These are phyloP conservation scores for Rhopalosiphum maidis DNA, from an alignment of 1,140 invertebrate species.

Conservation along the genomic window DNA sequence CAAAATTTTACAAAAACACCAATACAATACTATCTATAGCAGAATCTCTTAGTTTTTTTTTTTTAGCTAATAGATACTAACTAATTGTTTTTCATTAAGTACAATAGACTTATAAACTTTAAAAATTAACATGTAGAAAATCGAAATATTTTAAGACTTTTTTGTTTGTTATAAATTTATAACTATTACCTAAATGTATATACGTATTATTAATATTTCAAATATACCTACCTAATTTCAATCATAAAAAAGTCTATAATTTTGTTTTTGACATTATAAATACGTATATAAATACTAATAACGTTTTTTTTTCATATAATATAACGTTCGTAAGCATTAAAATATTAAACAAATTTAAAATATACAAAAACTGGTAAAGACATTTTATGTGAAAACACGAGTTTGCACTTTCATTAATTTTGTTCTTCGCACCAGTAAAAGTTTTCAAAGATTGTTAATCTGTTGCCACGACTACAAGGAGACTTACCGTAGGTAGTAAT, in stretches of 20 bases:
- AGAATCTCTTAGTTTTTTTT: too few species aligned
- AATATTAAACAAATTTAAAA: constrained; percentile 30
- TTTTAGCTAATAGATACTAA: too few species aligned
- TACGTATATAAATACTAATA: neutral
- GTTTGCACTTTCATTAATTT: constrained; percentile 48
- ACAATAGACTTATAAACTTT: too few species aligned
- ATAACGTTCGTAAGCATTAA: neutral
- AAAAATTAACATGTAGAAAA: too few species aligned
- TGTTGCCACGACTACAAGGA: neutral
- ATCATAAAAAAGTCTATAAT: neutral
- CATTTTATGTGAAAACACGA: constrained; percentile 32
- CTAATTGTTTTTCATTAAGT: too few species aligned
- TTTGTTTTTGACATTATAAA: neutral
- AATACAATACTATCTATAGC: too few species aligned
- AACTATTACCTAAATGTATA: neutral
- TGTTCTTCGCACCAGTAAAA: neutral
- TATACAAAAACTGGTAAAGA: neutral
- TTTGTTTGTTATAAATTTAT: neutral
- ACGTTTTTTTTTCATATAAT: too few species aligned
- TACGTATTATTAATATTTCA: neutral
- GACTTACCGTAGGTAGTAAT: constrained; percentile 35
- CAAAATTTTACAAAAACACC: too few species aligned
- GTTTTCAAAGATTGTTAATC: constrained; percentile 28
- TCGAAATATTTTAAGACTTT: neutral
- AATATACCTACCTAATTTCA: neutral